phyloP scores from a whole-genome alignment of 2,888 invertebrate species.

The Ferdinandea cuprea region DNA sequence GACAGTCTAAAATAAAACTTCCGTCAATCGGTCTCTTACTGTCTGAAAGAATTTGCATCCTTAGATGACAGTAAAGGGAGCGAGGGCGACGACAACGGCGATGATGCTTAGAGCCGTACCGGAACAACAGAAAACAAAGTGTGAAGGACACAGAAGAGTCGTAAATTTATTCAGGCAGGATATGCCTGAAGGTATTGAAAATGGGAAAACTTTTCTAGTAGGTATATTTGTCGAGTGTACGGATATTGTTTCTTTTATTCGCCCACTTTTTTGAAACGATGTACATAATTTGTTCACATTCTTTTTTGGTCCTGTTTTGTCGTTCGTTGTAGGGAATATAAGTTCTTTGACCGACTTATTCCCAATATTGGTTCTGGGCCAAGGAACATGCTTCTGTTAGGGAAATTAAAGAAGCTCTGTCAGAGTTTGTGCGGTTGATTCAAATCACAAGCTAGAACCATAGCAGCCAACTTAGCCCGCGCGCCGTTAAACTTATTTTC shows the following conservation, averaged over 20 bases:
- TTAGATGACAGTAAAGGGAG: too few relatives aligned
- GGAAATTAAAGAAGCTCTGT: too few relatives aligned
- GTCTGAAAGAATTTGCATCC: neutral
- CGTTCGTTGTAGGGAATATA: neutral
- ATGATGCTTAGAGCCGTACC: neutral
- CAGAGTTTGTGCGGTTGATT: too few relatives aligned
- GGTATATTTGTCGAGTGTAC: neutral
- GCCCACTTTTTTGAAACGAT: neutral
- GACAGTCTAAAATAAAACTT: constrained; percentile 32
- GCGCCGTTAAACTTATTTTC: too few relatives aligned
- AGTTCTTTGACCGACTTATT: too few relatives aligned
- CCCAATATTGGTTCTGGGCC: too few relatives aligned
- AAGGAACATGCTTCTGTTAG: too few relatives aligned
- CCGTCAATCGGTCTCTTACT: constrained; percentile 28
- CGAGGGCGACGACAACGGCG: too few relatives aligned
- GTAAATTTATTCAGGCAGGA: constrained; percentile 10
- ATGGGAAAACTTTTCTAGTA: constrained; percentile 33
- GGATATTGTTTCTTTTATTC: constrained; percentile 1
- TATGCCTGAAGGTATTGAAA: constrained; percentile 13
- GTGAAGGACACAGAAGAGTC: constrained; percentile 13
- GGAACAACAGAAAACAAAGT: neutral
- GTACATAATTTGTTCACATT: neutral
- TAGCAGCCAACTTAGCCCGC: too few relatives aligned
- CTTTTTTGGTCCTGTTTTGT: neutral
- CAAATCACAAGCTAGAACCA: too few relatives aligned